Evolutionary conservation across 2,888 invertebrate genomes (phyloP).

Genomic region (Leptopilina syphax): DNA sequence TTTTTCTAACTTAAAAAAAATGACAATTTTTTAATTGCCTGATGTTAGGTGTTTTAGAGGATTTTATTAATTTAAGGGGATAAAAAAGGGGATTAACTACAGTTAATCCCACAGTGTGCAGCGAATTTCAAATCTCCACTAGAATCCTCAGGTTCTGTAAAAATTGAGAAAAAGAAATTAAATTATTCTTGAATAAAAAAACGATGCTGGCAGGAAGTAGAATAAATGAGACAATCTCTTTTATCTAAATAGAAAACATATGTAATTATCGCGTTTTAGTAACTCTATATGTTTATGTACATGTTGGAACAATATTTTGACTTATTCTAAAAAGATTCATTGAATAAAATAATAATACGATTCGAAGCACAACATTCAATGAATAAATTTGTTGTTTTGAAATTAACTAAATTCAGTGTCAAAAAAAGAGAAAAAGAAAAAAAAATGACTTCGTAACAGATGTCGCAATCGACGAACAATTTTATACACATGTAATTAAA

Average conservation of each 20-base stretch:
- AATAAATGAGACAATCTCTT: conserved; percentile 45
- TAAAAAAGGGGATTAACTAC: too few relatives aligned
- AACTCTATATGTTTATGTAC: conserved; percentile 62
- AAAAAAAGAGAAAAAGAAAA: not conserved
- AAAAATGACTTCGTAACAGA: not conserved
- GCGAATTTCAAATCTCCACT: not conserved
- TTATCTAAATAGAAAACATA: conserved; percentile 65
- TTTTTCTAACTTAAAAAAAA: too few relatives aligned
- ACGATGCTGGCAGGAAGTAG: conserved; percentile 18
- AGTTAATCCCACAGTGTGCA: too few relatives aligned
- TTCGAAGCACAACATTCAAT: conserved; percentile 7
- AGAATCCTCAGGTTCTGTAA: too few relatives aligned
- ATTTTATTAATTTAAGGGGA: too few relatives aligned
- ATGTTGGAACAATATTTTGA: conserved; percentile 53
- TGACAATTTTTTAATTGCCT: too few relatives aligned
- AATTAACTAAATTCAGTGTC: conserved; percentile 15
- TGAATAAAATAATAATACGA: conserved; percentile 17
- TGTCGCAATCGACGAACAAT: not conserved
- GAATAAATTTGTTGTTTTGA: not conserved
- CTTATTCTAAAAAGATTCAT: conserved; percentile 43
- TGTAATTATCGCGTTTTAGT: conserved; percentile 58
- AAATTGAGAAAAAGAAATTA: not conserved
- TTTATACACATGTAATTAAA: conserved; percentile 34
- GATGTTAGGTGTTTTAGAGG: too few relatives aligned
- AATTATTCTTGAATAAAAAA: not conserved